Evolutionary conservation across 2,888 invertebrate species (phyloP).

Genomic region (Iphiclides podalirius): DNA sequence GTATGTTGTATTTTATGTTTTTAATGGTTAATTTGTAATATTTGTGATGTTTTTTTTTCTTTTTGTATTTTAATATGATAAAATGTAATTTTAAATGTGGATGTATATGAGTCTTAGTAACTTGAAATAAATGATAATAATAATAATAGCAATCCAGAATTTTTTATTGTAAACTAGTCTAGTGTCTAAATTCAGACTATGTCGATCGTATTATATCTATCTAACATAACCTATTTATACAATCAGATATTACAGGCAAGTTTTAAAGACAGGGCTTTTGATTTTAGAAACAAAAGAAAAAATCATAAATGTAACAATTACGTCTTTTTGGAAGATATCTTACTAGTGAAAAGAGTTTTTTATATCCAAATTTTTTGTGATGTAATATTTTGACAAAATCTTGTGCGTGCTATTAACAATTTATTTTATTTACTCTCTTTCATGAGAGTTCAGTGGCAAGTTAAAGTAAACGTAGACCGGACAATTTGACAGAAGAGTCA

Average conservation of each 20-base stretch:
- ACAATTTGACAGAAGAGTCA: conserved; percentile 65
- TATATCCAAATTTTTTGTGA: conserved; percentile 80
- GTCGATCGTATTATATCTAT: too few relatives aligned
- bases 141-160: too few relatives aligned
- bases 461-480: conserved; percentile 50
- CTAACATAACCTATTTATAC: too few relatives aligned
- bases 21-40: too few relatives aligned
- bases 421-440: conserved; percentile 61
- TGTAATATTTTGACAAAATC: conserved; percentile 76
- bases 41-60: too few relatives aligned
- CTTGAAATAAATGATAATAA: too few relatives aligned
- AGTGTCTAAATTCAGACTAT: too few relatives aligned
- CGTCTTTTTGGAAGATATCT: conserved; percentile 74
- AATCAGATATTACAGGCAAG: conserved; percentile 38
- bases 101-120: too few relatives aligned
- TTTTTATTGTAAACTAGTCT: too few relatives aligned
- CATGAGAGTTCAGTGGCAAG: conserved; percentile 67
- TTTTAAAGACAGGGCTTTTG: conserved; percentile 53
- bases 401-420: conserved; percentile 66
- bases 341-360: conserved; percentile 74
- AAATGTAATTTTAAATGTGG: too few relatives aligned
- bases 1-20: too few relatives aligned
- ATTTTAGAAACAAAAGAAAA: conserved; percentile 76
- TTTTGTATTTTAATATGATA: too few relatives aligned
- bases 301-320: conserved; percentile 71